A percentile compares a stretch with the other conserved stretches of the same genome.
Conservation (phyloP, 2,888 invertebrate species). For the Drosophila austrosaltans region DNA sequence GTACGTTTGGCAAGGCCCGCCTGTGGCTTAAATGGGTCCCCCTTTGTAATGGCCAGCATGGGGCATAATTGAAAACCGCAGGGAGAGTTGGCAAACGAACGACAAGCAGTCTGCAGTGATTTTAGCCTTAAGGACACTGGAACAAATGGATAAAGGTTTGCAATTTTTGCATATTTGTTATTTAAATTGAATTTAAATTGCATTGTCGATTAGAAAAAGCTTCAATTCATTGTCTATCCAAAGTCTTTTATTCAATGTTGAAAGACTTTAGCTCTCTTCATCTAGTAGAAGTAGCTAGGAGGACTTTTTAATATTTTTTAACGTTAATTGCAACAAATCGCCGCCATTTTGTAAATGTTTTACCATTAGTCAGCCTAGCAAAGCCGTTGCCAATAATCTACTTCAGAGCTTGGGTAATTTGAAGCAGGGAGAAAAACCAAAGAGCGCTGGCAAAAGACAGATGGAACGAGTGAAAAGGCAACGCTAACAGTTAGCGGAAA, state of each 20-base stretch:
- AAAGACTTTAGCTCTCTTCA: too few species aligned
- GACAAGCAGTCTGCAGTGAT: slow-evolving; percentile 17
- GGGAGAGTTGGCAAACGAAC: slow-evolving; percentile 28
- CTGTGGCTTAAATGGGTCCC: slow-evolving; percentile 12
- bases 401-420: slow-evolving; percentile 47
- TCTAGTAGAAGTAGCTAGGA: slow-evolving; percentile 29
- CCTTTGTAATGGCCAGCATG: slow-evolving; percentile 29
- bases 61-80: slow-evolving; percentile 63
- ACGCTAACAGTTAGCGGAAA: slow-evolving; percentile 55
- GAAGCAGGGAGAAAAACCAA: slow-evolving; percentile 33
- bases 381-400: slow-evolving; percentile 39
- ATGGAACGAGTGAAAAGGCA: neutral
- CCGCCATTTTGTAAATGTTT: slow-evolving; percentile 61
- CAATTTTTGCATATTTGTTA: slow-evolving; percentile 38
- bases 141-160: slow-evolving; percentile 15
- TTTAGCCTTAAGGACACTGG: slow-evolving; percentile 4
- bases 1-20: slow-evolving; percentile 9
- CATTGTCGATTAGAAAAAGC: slow-evolving; percentile 12
- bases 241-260: neutral
- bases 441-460: neutral
- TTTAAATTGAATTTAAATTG: slow-evolving; percentile 43
- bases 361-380: slow-evolving; percentile 58
- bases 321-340: slow-evolving; percentile 75
- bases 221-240: neutral
- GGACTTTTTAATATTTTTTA: slow-evolving; percentile 51